Evolutionary conservation across 2,113 vertebrate genomes (phyloP).

Genomic region (Junco hyemalis): DNA sequence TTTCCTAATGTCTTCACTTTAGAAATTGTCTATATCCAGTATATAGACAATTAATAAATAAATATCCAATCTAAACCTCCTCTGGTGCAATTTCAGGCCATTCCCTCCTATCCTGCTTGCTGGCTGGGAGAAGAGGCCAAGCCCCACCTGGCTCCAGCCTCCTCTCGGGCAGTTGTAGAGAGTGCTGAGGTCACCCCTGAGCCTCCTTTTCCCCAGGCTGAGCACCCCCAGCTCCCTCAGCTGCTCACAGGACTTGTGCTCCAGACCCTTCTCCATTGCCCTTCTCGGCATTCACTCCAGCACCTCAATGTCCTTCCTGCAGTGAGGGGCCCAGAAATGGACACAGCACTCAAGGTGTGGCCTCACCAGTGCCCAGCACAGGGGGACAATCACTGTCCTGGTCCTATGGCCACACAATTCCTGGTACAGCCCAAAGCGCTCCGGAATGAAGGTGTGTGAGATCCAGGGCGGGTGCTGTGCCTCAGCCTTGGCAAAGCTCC

Average conservation of each 20-base stretch:
- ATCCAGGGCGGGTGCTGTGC: fast-evolving
- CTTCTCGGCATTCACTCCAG: background rate
- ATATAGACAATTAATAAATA: no score
- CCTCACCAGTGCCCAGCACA: background rate
- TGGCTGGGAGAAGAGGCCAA: background rate
- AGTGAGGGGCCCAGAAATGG: background rate
- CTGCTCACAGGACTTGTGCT: background rate
- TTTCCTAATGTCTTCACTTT: background rate
- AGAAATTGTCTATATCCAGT: no score
- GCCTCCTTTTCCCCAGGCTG: background rate
- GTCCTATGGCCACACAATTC: background rate
- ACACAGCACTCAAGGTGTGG: no score
- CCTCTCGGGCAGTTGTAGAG: no score
- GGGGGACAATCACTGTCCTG: no score
- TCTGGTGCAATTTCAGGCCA: background rate
- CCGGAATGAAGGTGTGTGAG: fast-evolving
- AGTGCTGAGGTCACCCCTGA: fast-evolving
- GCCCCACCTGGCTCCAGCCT: fast-evolving
- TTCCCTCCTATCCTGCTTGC: no score
- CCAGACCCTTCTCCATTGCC: fast-evolving
- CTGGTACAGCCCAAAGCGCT: fast-evolving
- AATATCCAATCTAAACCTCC: background rate
- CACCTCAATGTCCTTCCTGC: fast-evolving
- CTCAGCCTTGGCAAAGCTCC: background rate
- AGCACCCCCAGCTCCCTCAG: background rate